Evolutionary conservation across 2,797 vertebrate genomes (phyloP).

Genomic region (Sebastes kiyomatsui): DNA sequence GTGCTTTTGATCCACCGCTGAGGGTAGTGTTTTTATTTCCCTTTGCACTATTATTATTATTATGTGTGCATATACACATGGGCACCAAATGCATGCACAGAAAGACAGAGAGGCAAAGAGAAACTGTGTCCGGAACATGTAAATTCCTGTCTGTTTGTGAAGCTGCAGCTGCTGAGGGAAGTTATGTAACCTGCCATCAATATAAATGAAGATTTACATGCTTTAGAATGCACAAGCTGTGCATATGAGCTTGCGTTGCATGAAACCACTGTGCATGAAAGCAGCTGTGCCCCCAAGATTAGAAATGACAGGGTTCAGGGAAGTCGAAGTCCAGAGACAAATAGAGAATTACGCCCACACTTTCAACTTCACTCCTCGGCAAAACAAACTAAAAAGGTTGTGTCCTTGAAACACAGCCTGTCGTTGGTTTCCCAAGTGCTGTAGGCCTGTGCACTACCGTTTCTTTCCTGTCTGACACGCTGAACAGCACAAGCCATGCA

Average conservation of each 20-base stretch:
- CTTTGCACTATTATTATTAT: constrained; percentile 27
- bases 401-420: constrained; percentile 71
- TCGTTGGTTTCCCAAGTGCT: constrained; percentile 64
- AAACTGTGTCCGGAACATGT: constrained; percentile 65
- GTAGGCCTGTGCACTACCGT: constrained; percentile 24
- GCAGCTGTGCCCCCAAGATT: constrained; percentile 55
- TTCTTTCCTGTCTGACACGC: constrained; percentile 47
- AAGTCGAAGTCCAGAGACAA: constrained; percentile 64
- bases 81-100: background rate
- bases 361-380: constrained; percentile 64
- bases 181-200: constrained; percentile 68
- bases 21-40: constrained; percentile 22
- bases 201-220: constrained; percentile 47
- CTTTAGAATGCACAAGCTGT: background rate
- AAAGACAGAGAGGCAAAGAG: constrained; percentile 1
- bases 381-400: constrained; percentile 71
- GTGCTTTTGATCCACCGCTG: constrained; percentile 31
- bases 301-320: constrained; percentile 61
- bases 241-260: background rate
- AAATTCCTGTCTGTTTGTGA: constrained; percentile 75
- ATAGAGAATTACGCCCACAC: constrained; percentile 62
- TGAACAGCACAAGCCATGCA: constrained; percentile 35
- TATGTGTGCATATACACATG: background rate
- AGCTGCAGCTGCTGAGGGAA: constrained; percentile 64
- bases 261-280: constrained; percentile 3